Evolutionary conservation across 2,888 invertebrate species (phyloP).

Genomic region (Lepidocyrtinus sp.): DNA sequence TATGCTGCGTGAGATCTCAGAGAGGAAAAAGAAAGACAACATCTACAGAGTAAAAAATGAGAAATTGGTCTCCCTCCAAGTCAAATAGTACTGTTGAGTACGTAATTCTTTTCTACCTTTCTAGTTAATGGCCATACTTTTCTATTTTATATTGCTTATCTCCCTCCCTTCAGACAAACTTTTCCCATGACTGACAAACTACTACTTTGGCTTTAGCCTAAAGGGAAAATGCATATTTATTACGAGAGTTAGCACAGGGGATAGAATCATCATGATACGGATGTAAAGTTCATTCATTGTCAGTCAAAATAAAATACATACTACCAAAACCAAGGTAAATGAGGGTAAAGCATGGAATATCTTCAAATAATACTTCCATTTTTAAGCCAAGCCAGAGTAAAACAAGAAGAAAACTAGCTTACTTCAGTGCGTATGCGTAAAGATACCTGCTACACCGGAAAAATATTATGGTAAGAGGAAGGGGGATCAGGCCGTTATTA

Average conservation of each 20-base stretch:
- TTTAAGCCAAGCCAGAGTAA: neutral
- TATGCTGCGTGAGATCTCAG: neutral
- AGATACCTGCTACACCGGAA: neutral
- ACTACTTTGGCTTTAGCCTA: conserved; percentile 6
- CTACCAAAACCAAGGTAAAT: neutral
- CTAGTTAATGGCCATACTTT: conserved; percentile 7
- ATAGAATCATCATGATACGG: neutral
- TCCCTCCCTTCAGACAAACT: neutral
- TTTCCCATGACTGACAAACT: conserved; percentile 4
- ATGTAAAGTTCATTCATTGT: conserved; percentile 13
- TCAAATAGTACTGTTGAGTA: no score
- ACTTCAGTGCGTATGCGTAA: neutral
- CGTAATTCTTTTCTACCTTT: conserved; percentile 2
- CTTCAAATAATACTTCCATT: neutral
- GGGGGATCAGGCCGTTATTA: neutral
- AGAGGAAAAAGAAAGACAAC: neutral
- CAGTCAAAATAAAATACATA: neutral
- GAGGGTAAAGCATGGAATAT: conserved; percentile 1
- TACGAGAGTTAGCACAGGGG: neutral
- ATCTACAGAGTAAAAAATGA: neutral
- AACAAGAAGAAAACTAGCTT: neutral
- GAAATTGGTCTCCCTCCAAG: neutral
- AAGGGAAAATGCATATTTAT: neutral
- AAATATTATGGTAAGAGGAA: neutral
- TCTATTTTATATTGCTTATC: neutral